phyloP scores from a whole-genome alignment of 2,113 vertebrate species.

The Sinocyclocheilus grahami region DNA sequence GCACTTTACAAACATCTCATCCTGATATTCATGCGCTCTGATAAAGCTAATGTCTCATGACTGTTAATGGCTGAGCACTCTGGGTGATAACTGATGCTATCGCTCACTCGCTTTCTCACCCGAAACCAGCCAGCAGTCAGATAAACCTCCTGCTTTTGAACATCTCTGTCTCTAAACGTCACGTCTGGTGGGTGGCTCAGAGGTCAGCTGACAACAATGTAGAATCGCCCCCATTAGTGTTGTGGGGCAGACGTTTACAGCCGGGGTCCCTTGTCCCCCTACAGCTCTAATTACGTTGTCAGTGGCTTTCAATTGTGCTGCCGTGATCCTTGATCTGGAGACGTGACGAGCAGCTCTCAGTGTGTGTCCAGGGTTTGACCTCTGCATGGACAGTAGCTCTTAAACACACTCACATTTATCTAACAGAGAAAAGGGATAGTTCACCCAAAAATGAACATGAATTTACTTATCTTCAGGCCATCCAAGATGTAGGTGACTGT shows the following conservation, averaged over 20 bases:
- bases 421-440: background rate
- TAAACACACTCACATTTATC: conserved; percentile 29
- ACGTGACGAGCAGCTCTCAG: conserved; percentile 68
- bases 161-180: background rate
- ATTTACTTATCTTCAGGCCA: too few relatives aligned
- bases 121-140: conserved; percentile 43
- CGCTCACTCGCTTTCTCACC: conserved; percentile 46
- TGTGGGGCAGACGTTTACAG: conserved; percentile 52
- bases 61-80: conserved; percentile 78
- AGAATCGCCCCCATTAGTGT: conserved; percentile 56
- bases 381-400: conserved; percentile 57
- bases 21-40: conserved; percentile 71
- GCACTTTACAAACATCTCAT: conserved; percentile 74
- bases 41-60: conserved; percentile 77
- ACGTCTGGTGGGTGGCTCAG: conserved; percentile 23
- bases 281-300: conserved; percentile 74
- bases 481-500: too few relatives aligned
- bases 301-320: conserved; percentile 66
- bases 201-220: conserved; percentile 66
- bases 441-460: background rate
- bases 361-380: conserved; percentile 61
- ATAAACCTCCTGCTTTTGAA: conserved; percentile 35
- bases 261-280: conserved; percentile 61
- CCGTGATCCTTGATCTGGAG: conserved; percentile 70
- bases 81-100: conserved; percentile 71